Conservation (phyloP, 2,888 invertebrate species). For the Acrobasis suavella region DNA sequence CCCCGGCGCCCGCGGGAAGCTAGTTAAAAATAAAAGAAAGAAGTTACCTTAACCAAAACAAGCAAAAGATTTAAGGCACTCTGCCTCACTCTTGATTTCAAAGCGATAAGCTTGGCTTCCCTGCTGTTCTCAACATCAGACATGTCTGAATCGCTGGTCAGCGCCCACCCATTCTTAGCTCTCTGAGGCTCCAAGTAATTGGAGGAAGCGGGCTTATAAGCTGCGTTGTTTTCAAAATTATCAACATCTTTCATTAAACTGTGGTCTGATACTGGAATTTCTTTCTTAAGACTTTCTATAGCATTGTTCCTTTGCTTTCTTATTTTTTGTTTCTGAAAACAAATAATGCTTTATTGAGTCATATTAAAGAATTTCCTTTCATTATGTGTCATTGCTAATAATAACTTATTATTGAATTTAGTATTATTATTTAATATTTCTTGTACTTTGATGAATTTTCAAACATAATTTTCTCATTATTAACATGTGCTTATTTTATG, state of each 20-base stretch:
- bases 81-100: conserved; percentile 85
- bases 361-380: too few species aligned
- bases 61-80: conserved; percentile 84
- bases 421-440: too few species aligned
- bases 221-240: conserved; percentile 63
- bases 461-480: too few species aligned
- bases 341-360: too few species aligned
- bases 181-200: conserved; percentile 63
- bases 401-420: too few species aligned
- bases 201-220: conserved; percentile 65
- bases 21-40: conserved; percentile 8
- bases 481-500: too few species aligned
- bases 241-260: conserved; percentile 72
- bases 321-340: conserved; percentile 72
- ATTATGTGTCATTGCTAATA: too few species aligned
- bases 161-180: conserved; percentile 55
- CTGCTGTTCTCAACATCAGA: conserved; percentile 83
- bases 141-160: conserved; percentile 86
- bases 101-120: conserved; percentile 71
- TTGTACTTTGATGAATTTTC: too few species aligned
- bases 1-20: too few species aligned
- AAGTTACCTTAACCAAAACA: conserved; percentile 78
- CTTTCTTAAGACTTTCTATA: conserved; percentile 71
- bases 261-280: conserved; percentile 70
- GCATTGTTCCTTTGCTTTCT: conserved; percentile 75